Evolutionary conservation across 2,888 invertebrate genomes (phyloP), one percentile per base, ranked within the genome.

Genomic region (Hirtodrosophila confusa): DNA sequence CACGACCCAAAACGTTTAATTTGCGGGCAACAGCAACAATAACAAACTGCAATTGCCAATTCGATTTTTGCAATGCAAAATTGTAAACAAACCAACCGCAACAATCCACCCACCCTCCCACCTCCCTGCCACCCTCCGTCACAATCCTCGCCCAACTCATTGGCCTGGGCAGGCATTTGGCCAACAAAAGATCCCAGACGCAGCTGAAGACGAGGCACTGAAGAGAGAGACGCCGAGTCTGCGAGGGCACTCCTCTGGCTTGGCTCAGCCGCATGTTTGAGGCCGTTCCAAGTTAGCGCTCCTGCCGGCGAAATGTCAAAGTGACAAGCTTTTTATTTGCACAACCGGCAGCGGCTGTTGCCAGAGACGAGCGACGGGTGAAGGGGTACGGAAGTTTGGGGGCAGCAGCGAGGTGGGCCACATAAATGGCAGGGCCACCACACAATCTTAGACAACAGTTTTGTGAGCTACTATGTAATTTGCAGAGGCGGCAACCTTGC

Each of bases 1-100:
- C 76, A 75, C 74, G 74, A 75, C 70, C 70, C 70, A 79, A 79
- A 83, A 61, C 78, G 68, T 80, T 79, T 84, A 80, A 74, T 80
- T 79, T 84, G 70, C 54, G 61, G 50, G 31, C 64, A 66, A 45
- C 50, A 66, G 23, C 65, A 61, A 50, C 57, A 54, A 43, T 49
- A 53, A 35, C 58, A 47, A 55, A 75, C 54, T 69, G 60, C 75
- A 75, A 45, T 61, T 61, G 70, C 45, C 50, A 68, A 61, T 78
- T 75, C 61, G 78, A 75, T 72, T 75, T 78, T 62, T 72, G 78
- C 63, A 74, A 77, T 60, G 80, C 66, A 66, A 78, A 68, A 75
- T 49, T 75, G 53, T 75, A 69, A 72, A 57, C 49, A 79, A 67
- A 72, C 44, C 55, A 73, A 64, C 78, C 73, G 80, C 84, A 80